Evolutionary conservation across 92 coral and sea anemone species (phyloP).

Genomic region (Porites rus): DNA sequence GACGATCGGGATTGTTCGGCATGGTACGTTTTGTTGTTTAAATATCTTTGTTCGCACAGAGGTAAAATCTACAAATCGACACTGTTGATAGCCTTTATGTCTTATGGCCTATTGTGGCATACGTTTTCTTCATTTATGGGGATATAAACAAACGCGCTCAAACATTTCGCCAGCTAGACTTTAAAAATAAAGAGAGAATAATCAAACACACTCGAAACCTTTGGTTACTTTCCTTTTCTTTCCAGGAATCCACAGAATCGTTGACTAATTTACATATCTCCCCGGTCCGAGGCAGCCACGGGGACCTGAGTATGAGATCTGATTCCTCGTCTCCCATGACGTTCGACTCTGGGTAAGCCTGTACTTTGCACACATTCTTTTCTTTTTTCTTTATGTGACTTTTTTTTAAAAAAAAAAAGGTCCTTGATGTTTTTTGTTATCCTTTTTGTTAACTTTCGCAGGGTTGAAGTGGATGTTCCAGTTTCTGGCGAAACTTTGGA

Average conservation of each 20-base stretch:
- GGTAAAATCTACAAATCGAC: too few relatives aligned
- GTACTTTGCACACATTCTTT: neutral
- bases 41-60: too few relatives aligned
- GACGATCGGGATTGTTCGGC: conserved; percentile 74
- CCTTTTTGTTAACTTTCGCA: neutral
- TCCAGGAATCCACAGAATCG: conserved; percentile 87
- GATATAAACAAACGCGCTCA: too few relatives aligned
- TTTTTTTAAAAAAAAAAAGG: neutral
- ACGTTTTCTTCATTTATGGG: too few relatives aligned
- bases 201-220: too few relatives aligned
- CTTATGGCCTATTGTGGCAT: too few relatives aligned
- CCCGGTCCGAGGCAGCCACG: conserved; percentile 88
- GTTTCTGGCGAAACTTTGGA: conserved; percentile 58
- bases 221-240: neutral
- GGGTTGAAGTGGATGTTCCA: conserved; percentile 70
- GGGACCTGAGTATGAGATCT: conserved; percentile 82
- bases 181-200: too few relatives aligned
- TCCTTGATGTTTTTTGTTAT: neutral
- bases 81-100: too few relatives aligned
- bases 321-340: conserved; percentile 90
- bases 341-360: conserved; percentile 90
- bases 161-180: too few relatives aligned
- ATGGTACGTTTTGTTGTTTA: conserved; percentile 31
- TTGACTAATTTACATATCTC: conserved; percentile 70
- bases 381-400: neutral